Conservation (phyloP, 2,888 invertebrate species). For the Toxonevra muliebris region DNA sequence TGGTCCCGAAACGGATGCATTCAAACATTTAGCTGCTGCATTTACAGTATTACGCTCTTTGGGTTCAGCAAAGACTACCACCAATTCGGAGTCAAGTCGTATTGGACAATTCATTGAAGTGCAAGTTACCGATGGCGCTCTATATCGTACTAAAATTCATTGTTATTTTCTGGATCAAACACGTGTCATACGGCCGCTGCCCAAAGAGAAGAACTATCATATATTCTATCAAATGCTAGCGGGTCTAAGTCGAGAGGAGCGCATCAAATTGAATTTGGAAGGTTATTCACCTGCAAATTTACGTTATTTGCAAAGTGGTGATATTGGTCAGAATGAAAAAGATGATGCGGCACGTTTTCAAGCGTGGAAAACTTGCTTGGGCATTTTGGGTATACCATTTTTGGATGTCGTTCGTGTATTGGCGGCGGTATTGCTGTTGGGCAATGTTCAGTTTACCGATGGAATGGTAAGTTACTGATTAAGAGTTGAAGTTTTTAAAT, state of each 20-base stretch:
- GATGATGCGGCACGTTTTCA: conserved; percentile 82
- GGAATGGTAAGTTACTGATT: conserved; percentile 67
- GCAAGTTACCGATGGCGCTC: conserved; percentile 92
- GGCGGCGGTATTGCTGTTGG: conserved; percentile 88
- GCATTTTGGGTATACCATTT: conserved; percentile 92
- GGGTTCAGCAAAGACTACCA: conserved; percentile 88
- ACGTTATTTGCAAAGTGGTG: conserved; percentile 81
- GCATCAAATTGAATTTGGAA: conserved; percentile 86
- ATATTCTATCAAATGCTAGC: conserved; percentile 96
- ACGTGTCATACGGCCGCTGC: conserved; percentile 84
- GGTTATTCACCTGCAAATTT: conserved; percentile 85
- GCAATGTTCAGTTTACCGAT: conserved; percentile 90
- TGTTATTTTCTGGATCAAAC: conserved; percentile 96
- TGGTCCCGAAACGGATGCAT: conserved; percentile 94
- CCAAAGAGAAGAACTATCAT: conserved; percentile 93
- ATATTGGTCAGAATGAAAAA: conserved; percentile 75
- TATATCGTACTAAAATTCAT: conserved; percentile 95
- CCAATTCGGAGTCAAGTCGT: conserved; percentile 91
- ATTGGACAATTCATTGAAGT: conserved; percentile 97
- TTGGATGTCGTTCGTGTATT: conserved; percentile 91
- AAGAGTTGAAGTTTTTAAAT: no score
- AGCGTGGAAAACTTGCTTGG: conserved; percentile 91
- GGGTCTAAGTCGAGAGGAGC: conserved; percentile 86
- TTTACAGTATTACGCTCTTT: conserved; percentile 92
- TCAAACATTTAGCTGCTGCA: conserved; percentile 94